Conservation (phyloP, 2,113 vertebrate species). For the Cyphomyrus discorhynchus region DNA sequence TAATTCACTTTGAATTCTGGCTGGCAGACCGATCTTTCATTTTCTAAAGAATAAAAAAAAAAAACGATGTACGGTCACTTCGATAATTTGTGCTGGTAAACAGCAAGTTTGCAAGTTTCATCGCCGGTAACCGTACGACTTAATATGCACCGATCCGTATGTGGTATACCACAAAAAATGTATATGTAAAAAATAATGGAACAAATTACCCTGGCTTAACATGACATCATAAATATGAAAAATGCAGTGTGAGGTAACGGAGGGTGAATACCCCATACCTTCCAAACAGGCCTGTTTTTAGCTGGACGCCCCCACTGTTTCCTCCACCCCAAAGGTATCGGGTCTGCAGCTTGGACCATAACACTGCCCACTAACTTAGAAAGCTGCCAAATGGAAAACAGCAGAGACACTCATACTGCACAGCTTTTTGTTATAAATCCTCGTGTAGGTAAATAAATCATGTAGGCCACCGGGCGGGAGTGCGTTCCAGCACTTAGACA, state of each 20-base stretch:
- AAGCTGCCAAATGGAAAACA: not conserved
- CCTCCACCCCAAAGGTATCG: not conserved
- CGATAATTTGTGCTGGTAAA: not conserved
- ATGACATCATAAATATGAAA: not conserved
- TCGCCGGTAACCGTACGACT: not conserved
- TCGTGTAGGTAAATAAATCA: not conserved
- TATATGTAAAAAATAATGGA: not conserved
- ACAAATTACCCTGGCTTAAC: not conserved
- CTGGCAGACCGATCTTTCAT: not conserved
- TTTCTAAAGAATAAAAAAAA: not conserved
- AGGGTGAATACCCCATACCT: not conserved
- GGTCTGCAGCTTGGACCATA: not conserved
- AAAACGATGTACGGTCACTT: not conserved
- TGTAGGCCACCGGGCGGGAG: not conserved
- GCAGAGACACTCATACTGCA: not conserved
- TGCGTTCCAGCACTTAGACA: not conserved
- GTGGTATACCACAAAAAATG: not conserved
- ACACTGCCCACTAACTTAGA: not conserved
- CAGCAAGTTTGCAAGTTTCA: not conserved
- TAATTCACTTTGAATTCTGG: not conserved
- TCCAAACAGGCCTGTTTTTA: not conserved
- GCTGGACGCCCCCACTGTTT: not conserved
- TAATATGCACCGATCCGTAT: not conserved
- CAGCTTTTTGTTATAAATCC: constrained; percentile 3
- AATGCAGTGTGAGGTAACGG: not conserved